Evolutionary conservation across 2,888 invertebrate species (phyloP).

Genomic region (Diploptera punctata): DNA sequence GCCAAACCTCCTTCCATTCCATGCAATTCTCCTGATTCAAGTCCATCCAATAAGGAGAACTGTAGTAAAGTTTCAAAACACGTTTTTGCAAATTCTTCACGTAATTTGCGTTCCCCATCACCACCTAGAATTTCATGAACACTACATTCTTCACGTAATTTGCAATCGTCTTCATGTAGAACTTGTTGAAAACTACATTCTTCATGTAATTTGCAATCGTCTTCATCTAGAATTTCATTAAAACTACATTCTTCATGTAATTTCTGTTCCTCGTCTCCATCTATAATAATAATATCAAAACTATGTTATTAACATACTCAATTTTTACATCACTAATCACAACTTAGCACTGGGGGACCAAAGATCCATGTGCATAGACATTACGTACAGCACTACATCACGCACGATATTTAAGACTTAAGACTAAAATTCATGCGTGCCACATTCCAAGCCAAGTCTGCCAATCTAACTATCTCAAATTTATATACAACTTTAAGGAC

Average conservation of each 20-base stretch:
- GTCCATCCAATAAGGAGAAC: conserved; percentile 85
- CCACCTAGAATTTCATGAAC: conserved; percentile 67
- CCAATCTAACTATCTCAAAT: no score
- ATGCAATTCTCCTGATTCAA: conserved; percentile 57
- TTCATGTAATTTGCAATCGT: background rate
- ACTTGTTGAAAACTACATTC: background rate
- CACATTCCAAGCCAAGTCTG: no score
- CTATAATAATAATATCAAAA: background rate
- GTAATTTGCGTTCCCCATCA: conserved; percentile 79
- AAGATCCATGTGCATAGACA: background rate
- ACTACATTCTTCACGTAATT: background rate
- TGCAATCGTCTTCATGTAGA: background rate
- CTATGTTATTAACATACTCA: no score
- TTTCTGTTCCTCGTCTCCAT: background rate
- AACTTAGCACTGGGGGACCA: background rate
- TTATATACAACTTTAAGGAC: no score
- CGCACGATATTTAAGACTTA: no score
- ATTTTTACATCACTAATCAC: no score
- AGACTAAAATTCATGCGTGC: no score
- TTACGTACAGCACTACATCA: no score
- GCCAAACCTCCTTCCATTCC: conserved; percentile 65
- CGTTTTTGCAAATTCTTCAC: conserved; percentile 95
- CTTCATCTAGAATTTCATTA: background rate
- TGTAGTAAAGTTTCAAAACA: conserved; percentile 96
- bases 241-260: background rate